Evolutionary conservation across 2,888 invertebrate species (phyloP).

Genomic region (Galeopsomyia nigrocyanea): DNA sequence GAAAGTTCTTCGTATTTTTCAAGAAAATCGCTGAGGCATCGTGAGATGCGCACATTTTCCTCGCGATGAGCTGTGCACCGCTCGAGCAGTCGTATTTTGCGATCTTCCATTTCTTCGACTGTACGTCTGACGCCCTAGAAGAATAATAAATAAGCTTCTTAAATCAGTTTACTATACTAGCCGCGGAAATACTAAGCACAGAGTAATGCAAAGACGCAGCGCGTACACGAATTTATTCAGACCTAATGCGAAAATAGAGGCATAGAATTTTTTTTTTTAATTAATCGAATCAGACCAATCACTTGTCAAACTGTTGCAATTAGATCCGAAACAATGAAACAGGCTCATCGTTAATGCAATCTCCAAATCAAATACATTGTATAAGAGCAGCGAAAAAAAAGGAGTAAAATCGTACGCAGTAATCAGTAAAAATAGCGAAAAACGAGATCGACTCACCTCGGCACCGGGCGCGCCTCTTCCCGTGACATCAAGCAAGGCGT

Average conservation of each 20-base stretch:
- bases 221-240: too few relatives aligned
- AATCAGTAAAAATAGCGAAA: neutral
- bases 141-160: neutral
- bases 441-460: constrained; percentile 65
- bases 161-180: neutral
- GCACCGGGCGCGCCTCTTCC: constrained; percentile 76
- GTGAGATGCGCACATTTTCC: constrained; percentile 78
- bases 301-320: too few relatives aligned
- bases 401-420: neutral
- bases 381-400: neutral
- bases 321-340: neutral
- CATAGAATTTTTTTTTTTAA: too few relatives aligned
- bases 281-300: too few relatives aligned
- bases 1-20: constrained; percentile 79
- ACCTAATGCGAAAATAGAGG: too few relatives aligned
- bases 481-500: constrained; percentile 78
- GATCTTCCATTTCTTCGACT: constrained; percentile 82
- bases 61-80: constrained; percentile 78
- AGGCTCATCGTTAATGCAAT: neutral
- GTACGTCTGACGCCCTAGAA: constrained; percentile 74
- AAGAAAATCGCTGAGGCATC: constrained; percentile 78
- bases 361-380: neutral
- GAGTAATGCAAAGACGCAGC: too few relatives aligned
- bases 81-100: constrained; percentile 76
- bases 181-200: too few relatives aligned